A percentile compares a stretch with the other conserved stretches of the same genome.
These are phyloP conservation scores for Drosophila quinaria DNA, from an alignment of 2,888 invertebrate genomes.

Conservation along the genomic window DNA sequence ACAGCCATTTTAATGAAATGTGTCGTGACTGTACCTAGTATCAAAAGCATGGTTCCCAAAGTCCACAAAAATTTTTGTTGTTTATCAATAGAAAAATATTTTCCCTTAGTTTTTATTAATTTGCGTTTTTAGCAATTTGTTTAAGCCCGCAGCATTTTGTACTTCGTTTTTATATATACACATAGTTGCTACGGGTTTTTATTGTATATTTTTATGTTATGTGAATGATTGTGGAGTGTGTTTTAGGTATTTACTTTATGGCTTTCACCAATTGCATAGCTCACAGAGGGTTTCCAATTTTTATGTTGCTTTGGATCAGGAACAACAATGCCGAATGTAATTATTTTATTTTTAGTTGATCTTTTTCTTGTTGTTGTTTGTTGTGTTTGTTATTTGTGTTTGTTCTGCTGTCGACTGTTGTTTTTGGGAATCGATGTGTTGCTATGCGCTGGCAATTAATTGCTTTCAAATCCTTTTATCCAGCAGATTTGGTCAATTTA, in stretches of 20 bases:
- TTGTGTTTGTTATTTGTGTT: constrained; percentile 35
- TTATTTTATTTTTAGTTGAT: constrained; percentile 45
- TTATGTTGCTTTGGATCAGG: constrained; percentile 1
- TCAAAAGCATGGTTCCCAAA: not conserved
- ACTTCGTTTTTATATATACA: constrained; percentile 2
- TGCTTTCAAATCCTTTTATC: constrained; percentile 80
- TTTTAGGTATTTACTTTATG: constrained; percentile 65
- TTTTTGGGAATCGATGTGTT: constrained; percentile 50
- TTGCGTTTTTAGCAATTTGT: constrained; percentile 27
- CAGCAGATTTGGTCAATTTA: constrained; percentile 80
- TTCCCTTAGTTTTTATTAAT: constrained; percentile 34
- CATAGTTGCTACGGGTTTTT: not conserved
- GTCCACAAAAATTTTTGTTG: constrained; percentile 6
- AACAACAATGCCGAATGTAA: constrained; percentile 31
- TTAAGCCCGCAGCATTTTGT: constrained; percentile 25
- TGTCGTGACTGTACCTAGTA: not conserved
- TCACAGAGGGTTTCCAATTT: constrained; percentile 2
- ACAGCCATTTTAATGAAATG: not conserved
- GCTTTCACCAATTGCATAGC: constrained; percentile 54
- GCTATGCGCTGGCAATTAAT: constrained; percentile 76
- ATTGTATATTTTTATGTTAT: not conserved
- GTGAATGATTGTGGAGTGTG: constrained; percentile 10
- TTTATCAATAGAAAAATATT: constrained; percentile 11
- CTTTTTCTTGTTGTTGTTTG: constrained; percentile 40
- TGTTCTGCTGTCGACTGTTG: constrained; percentile 33